These are phyloP conservation scores for Chlorocebus sabaeus DNA, from an alignment of 2,113 vertebrate genomes.

Conservation along the genomic window DNA sequence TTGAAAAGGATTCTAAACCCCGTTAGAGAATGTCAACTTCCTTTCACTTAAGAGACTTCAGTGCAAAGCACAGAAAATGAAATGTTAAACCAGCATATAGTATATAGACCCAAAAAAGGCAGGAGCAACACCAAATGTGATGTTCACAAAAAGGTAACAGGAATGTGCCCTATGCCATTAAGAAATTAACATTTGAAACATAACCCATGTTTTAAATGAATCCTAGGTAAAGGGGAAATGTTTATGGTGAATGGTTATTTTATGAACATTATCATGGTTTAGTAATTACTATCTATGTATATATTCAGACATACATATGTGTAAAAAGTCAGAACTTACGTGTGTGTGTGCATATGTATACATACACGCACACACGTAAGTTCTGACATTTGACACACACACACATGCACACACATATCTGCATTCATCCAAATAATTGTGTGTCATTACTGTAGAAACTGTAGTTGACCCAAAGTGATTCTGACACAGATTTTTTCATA, in stretches of 20 bases:
- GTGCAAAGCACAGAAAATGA: not conserved
- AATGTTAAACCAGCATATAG: not conserved
- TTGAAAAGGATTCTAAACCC: not conserved
- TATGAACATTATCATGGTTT: not conserved
- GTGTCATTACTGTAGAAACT: not conserved
- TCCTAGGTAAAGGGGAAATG: not conserved
- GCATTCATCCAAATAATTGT: not conserved
- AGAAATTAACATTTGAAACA: not conserved
- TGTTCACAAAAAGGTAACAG: not conserved
- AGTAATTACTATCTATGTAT: not conserved
- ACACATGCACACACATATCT: not conserved
- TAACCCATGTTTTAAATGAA: not conserved
- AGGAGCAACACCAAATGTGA: not conserved
- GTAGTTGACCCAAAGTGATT: not conserved
- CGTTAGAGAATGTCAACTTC: not conserved
- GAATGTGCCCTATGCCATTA: not conserved
- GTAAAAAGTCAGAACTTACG: not conserved
- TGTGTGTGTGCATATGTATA: not conserved
- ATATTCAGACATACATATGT: not conserved
- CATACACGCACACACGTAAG: no score
- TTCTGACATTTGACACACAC: no score
- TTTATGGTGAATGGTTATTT: not conserved
- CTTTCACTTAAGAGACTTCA: not conserved
- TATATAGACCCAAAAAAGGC: not conserved
- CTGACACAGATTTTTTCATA: not conserved